Conservation (phyloP, 2,888 invertebrate genomes). For the Nephrotoma flavescens region DNA sequence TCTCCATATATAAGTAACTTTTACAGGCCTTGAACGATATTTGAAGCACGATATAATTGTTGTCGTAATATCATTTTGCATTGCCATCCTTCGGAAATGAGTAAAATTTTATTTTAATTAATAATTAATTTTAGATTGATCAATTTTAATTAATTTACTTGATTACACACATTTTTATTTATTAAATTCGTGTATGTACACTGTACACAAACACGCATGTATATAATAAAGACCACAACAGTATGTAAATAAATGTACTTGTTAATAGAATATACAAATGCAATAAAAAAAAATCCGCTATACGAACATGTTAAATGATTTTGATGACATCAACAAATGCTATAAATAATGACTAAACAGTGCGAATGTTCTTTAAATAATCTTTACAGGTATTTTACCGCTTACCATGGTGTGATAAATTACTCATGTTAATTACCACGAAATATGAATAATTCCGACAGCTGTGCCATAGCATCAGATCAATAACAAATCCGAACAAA, state of each 20-base stretch:
- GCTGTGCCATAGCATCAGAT: no score
- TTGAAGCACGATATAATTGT: no score
- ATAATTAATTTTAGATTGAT: background rate
- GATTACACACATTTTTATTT: no score
- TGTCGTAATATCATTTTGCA: no score
- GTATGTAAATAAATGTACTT: background rate
- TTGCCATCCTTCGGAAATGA: no score
- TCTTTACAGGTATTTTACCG: background rate
- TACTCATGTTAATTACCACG: background rate
- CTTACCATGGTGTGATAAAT: background rate
- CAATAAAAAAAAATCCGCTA: background rate
- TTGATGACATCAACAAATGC: background rate
- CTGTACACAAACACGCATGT: background rate
- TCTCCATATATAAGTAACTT: no score
- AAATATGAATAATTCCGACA: no score
- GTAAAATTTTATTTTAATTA: no score
- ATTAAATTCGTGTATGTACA: background rate
- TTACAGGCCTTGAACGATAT: no score
- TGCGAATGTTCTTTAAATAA: background rate
- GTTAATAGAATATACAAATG: background rate
- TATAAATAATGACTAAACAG: background rate
- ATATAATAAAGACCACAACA: background rate
- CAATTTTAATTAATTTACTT: background rate
- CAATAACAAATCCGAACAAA: no score
- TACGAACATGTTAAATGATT: background rate